A percentile compares a stretch with the other conserved stretches of the same genome.
phyloP scores from a whole-genome alignment of 2,888 invertebrate genomes.

The Nebria brevicollis region DNA sequence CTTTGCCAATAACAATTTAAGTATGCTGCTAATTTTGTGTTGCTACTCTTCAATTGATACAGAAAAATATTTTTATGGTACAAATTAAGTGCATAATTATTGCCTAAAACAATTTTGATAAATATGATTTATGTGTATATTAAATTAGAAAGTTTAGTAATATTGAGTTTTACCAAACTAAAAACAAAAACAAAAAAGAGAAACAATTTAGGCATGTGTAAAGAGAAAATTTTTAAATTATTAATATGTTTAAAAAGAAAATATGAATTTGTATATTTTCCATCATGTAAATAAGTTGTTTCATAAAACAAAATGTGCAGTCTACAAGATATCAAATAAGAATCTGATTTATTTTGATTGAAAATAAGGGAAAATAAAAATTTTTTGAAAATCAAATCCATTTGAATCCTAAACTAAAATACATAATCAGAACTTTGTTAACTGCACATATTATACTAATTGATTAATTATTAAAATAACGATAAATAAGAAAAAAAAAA shows the following conservation, averaged over 20 bases:
- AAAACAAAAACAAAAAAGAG: neutral
- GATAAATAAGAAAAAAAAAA: constrained; percentile 15
- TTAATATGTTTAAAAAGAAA: constrained; percentile 34
- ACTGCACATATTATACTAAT: constrained; percentile 42
- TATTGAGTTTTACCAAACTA: constrained; percentile 38
- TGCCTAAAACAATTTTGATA: constrained; percentile 38
- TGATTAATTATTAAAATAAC: constrained; percentile 27
- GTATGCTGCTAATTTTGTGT: neutral
- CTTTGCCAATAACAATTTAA: neutral
- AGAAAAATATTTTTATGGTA: constrained; percentile 11
- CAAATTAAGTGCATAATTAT: constrained; percentile 31
- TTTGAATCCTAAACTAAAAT: constrained; percentile 19
- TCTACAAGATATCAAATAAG: constrained; percentile 33
- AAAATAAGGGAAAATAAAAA: constrained; percentile 20
- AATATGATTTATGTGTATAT: constrained; percentile 43
- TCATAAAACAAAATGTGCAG: constrained; percentile 41
- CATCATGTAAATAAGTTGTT: constrained; percentile 41
- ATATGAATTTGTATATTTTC: constrained; percentile 41
- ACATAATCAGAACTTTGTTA: constrained; percentile 43
- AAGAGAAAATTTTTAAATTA: constrained; percentile 27
- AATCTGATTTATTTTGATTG: constrained; percentile 35
- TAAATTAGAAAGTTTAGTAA: constrained; percentile 33
- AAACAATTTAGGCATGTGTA: constrained; percentile 42
- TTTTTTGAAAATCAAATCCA: constrained; percentile 23
- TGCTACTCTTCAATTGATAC: neutral